Percentiles rank a stretch among this genome's conserved stretches.
Evolutionary conservation across 2,888 invertebrate species (phyloP).

Genomic region (Parascotia fuliginaria): DNA sequence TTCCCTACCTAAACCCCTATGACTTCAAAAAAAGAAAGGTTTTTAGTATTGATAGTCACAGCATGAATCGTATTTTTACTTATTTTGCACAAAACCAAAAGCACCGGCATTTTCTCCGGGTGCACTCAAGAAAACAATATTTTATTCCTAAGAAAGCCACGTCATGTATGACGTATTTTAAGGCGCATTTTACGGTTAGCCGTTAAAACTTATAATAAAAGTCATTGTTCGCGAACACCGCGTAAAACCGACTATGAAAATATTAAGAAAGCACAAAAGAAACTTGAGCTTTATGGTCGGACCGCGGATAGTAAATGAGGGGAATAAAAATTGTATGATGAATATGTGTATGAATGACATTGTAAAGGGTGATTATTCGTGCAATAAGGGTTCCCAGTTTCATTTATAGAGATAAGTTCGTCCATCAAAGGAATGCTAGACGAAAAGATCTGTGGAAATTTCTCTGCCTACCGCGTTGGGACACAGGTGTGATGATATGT

Average conservation of each 20-base stretch:
- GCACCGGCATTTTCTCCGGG: neutral
- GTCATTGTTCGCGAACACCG: slow-evolving; percentile 41
- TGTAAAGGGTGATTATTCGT: too few species aligned
- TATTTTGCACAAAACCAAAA: neutral
- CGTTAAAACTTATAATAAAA: slow-evolving; percentile 33
- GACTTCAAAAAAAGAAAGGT: too few species aligned
- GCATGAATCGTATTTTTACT: neutral
- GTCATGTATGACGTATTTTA: slow-evolving; percentile 8
- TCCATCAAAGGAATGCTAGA: too few species aligned
- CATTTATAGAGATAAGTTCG: too few species aligned
- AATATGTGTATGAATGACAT: neutral
- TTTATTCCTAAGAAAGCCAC: slow-evolving; percentile 6
- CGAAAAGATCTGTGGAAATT: too few species aligned
- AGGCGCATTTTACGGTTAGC: slow-evolving; percentile 27
- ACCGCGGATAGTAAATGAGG: slow-evolving; percentile 10
- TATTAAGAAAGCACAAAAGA: slow-evolving; percentile 43
- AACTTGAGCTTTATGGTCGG: slow-evolving; percentile 28
- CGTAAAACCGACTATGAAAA: slow-evolving; percentile 39
- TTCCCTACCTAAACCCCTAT: too few species aligned
- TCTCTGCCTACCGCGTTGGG: too few species aligned
- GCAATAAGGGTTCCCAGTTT: too few species aligned
- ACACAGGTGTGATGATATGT: too few species aligned
- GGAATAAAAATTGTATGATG: slow-evolving; percentile 13
- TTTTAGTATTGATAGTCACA: neutral
- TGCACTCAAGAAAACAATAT: slow-evolving; percentile 1